Evolutionary conservation across 1,140 invertebrate species (phyloP).

Genomic region (Drosophila teissieri): DNA sequence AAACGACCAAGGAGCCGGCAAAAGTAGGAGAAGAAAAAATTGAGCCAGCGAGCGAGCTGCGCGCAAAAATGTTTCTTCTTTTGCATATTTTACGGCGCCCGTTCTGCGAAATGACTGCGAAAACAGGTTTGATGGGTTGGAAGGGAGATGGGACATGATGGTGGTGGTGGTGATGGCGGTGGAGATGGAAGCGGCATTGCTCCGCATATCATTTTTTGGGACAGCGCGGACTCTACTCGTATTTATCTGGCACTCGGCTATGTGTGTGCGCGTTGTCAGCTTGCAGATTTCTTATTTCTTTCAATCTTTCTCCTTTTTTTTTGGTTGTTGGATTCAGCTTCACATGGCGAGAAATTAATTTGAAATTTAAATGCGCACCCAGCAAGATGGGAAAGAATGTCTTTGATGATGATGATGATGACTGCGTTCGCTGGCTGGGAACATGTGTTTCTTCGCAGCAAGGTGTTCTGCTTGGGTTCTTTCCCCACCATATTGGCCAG

Average conservation of each 20-base stretch:
- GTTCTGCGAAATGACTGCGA: slow-evolving; percentile 73
- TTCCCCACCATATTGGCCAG: slow-evolving; percentile 12
- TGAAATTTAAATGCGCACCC: slow-evolving; percentile 80
- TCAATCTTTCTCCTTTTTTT: slow-evolving; percentile 33
- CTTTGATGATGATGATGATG: slow-evolving; percentile 69
- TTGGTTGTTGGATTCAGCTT: slow-evolving; percentile 26
- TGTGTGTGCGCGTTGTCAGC: slow-evolving; percentile 48
- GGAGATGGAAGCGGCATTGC: slow-evolving; percentile 4
- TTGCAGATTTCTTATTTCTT: slow-evolving; percentile 71
- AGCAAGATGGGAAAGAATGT: slow-evolving; percentile 55
- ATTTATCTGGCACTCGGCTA: slow-evolving; percentile 47
- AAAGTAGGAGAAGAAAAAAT: slow-evolving; percentile 33
- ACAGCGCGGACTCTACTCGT: slow-evolving; percentile 45
- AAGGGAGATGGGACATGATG: slow-evolving; percentile 35
- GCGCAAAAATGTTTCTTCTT: slow-evolving; percentile 69
- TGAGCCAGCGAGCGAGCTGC: slow-evolving; percentile 8
- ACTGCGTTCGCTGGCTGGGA: slow-evolving; percentile 17
- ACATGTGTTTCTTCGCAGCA: slow-evolving; percentile 38
- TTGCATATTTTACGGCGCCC: slow-evolving; percentile 74
- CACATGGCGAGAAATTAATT: slow-evolving; percentile 80
- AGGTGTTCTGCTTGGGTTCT: slow-evolving; percentile 11
- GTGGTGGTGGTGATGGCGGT: slow-evolving; percentile 13
- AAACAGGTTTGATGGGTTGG: slow-evolving; percentile 69
- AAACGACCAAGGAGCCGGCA: slow-evolving; percentile 43
- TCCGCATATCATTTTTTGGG: slow-evolving; percentile 69